A percentile compares a stretch with the other conserved stretches of the same genome.
Conservation (phyloP, 1,140 invertebrate genomes). For the Calosoma granatense region DNA sequence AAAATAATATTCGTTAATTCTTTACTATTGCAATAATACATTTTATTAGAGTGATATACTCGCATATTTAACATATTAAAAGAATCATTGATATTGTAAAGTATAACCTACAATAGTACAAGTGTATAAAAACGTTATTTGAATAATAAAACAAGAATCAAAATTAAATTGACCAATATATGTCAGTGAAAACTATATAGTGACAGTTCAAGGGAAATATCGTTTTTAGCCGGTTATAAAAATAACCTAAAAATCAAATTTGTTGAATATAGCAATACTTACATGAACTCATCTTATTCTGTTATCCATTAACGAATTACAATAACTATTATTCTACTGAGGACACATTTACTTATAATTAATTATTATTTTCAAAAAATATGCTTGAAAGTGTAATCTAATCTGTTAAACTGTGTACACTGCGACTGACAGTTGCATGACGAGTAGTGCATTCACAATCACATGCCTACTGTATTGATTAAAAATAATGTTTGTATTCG, state of each 20-base stretch:
- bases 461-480: conserved; percentile 19
- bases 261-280: neutral
- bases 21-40: conserved; percentile 4
- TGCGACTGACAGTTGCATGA: too few relatives aligned
- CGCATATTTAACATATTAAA: conserved; percentile 1
- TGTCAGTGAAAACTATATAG: too few relatives aligned
- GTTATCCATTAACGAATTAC: too few relatives aligned
- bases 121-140: too few relatives aligned
- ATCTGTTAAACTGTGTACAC: too few relatives aligned
- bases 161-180: too few relatives aligned
- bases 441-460: too few relatives aligned
- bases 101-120: neutral
- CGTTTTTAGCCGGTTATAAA: neutral
- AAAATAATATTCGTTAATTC: neutral
- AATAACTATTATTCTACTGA: too few relatives aligned
- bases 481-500: conserved; percentile 2
- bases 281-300: conserved; percentile 3
- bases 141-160: too few relatives aligned
- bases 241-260: conserved; percentile 2
- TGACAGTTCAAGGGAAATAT: neutral
- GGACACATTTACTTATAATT: too few relatives aligned
- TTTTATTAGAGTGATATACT: conserved; percentile 7
- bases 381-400: too few relatives aligned
- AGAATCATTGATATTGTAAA: neutral
- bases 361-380: too few relatives aligned